Percentiles rank a stretch among this genome's conserved stretches.
phyloP scores from a whole-genome alignment of 2,888 invertebrate genomes.

The Dione vanillae region DNA sequence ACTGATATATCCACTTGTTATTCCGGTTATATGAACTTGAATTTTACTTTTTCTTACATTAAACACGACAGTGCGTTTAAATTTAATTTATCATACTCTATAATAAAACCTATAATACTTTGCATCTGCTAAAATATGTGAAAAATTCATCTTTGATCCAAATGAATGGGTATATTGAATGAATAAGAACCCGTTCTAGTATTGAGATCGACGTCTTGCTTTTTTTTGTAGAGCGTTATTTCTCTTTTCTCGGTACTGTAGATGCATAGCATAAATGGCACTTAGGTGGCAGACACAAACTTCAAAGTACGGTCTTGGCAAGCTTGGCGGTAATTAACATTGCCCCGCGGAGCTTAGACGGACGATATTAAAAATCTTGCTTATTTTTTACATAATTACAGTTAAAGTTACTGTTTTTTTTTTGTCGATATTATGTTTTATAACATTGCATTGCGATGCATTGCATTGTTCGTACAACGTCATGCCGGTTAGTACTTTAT shows the following conservation, averaged over 20 bases:
- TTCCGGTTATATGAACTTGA: conserved; percentile 49
- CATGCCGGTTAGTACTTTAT: not conserved
- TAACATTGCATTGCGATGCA: too few relatives aligned
- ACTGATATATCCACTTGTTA: conserved; percentile 37
- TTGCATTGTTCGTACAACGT: conserved; percentile 14
- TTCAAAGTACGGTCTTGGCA: conserved; percentile 34
- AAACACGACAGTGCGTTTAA: not conserved
- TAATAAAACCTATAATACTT: conserved; percentile 15
- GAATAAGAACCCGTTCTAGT: conserved; percentile 49
- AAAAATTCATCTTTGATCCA: conserved; percentile 1
- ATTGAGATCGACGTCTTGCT: conserved; percentile 29
- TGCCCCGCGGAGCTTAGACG: conserved; percentile 29
- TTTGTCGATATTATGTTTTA: conserved; percentile 12
- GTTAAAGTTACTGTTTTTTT: conserved; percentile 16
- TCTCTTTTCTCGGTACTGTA: conserved; percentile 24
- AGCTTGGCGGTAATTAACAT: conserved; percentile 29
- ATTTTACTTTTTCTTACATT: conserved; percentile 35
- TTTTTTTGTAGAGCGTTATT: conserved; percentile 25
- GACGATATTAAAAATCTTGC: conserved; percentile 23
- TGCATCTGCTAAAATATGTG: not conserved
- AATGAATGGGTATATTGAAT: conserved; percentile 45
- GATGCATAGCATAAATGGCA: conserved; percentile 34
- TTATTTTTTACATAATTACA: conserved; percentile 31
- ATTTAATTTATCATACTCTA: not conserved
- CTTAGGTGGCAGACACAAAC: conserved; percentile 31